These are phyloP conservation scores for Leptinotarsa peninsularis DNA, from an alignment of 2,888 invertebrate genomes.

Conservation along the genomic window DNA sequence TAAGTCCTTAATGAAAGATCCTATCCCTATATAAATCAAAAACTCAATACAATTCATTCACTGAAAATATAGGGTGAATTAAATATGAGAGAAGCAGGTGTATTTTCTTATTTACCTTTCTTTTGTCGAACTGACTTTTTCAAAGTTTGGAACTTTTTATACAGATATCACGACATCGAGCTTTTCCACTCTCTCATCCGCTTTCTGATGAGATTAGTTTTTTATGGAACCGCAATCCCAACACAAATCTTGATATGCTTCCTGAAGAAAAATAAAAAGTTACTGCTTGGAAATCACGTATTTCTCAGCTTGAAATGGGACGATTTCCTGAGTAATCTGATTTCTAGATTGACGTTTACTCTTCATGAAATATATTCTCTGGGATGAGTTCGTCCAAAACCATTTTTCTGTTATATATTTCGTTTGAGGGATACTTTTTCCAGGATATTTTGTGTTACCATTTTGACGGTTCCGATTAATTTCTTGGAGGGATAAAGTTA, in stretches of 20 bases:
- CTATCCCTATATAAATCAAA: too few relatives aligned
- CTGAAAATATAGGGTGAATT: too few relatives aligned
- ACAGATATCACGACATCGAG: background rate
- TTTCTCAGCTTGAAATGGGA: background rate
- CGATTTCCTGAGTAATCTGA: background rate
- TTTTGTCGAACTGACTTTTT: background rate
- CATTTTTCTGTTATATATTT: background rate
- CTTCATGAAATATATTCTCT: background rate
- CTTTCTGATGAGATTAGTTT: constrained; percentile 8
- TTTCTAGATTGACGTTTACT: constrained; percentile 8
- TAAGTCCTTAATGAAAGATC: too few relatives aligned
- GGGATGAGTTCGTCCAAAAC: background rate
- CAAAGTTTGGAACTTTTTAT: background rate
- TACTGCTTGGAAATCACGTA: background rate
- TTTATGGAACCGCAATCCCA: constrained; percentile 11
- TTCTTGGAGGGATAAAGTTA: too few relatives aligned
- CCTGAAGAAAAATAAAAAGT: constrained; percentile 11
- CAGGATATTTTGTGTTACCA: too few relatives aligned
- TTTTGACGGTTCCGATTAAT: too few relatives aligned
- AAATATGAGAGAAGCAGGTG: too few relatives aligned
- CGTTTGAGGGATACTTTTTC: background rate
- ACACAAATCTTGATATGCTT: constrained; percentile 1
- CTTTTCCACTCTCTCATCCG: background rate
- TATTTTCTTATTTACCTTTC: too few relatives aligned
- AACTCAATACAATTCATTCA: too few relatives aligned